phyloP scores from a whole-genome alignment of 2,888 invertebrate genomes.

The Thymelicus sylvestris region DNA sequence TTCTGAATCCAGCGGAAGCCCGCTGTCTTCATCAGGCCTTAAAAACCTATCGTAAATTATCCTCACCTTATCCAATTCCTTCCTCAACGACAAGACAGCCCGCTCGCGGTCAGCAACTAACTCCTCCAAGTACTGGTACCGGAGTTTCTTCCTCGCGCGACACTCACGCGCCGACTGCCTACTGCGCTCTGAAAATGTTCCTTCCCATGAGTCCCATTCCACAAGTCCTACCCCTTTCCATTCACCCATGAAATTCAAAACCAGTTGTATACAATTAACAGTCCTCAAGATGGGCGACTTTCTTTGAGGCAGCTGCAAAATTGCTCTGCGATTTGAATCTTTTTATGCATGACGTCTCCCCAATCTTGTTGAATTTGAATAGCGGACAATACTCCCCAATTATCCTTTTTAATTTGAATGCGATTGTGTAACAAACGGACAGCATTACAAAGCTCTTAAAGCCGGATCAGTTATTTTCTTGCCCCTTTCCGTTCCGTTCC shows the following conservation, averaged over 20 bases:
- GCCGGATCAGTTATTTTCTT: background rate
- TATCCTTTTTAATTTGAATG: background rate
- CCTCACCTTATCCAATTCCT: slow-evolving; percentile 95
- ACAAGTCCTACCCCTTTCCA: background rate
- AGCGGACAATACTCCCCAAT: background rate
- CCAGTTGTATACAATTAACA: background rate
- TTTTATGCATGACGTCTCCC: background rate
- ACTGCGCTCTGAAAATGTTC: slow-evolving; percentile 90
- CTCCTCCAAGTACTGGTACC: slow-evolving; percentile 98
- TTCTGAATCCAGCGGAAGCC: no score
- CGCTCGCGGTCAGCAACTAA: slow-evolving; percentile 96
- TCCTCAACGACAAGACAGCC: slow-evolving; percentile 93
- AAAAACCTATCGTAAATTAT: background rate
- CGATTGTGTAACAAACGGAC: background rate
- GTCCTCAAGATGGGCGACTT: background rate
- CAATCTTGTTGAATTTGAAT: background rate
- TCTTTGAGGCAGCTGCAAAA: background rate
- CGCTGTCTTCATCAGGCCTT: no score
- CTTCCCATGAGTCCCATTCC: background rate
- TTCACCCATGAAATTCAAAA: background rate
- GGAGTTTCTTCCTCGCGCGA: slow-evolving; percentile 97
- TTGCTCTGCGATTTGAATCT: background rate
- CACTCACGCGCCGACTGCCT: slow-evolving; percentile 99
- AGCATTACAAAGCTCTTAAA: background rate
- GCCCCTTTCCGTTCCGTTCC: background rate